phyloP scores from a whole-genome alignment of 2,888 invertebrate species.

The Tenodera sinensis region DNA sequence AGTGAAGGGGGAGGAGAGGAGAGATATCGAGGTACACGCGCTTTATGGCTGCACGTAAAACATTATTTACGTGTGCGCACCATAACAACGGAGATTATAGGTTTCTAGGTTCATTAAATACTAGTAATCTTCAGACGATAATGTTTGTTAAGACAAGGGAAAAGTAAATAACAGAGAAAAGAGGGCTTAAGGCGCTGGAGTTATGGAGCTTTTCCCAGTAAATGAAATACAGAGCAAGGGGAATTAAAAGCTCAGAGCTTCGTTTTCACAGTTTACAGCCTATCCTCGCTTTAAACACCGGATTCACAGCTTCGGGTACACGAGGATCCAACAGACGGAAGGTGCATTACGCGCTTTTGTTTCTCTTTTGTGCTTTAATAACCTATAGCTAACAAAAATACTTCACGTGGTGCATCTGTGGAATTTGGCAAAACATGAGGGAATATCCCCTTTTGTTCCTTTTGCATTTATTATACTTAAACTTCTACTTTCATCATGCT shows the following conservation, averaged over 20 bases:
- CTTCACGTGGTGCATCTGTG: too few relatives aligned
- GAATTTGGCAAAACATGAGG: too few relatives aligned
- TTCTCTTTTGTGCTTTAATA: too few relatives aligned
- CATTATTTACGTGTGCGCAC: not conserved
- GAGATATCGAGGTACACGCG: not conserved
- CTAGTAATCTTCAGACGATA: not conserved
- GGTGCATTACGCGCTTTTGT: fast-evolving
- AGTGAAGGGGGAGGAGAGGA: too few relatives aligned
- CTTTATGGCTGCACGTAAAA: not conserved
- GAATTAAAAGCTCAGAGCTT: not conserved
- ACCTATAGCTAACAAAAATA: too few relatives aligned
- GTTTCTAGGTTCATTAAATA: not conserved
- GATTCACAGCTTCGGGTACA: too few relatives aligned
- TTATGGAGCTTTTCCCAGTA: not conserved
- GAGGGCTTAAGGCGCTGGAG: not conserved
- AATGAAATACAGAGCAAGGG: not conserved
- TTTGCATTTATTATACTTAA: too few relatives aligned
- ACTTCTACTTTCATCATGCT: too few relatives aligned
- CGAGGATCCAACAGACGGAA: too few relatives aligned
- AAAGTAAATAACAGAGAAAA: not conserved
- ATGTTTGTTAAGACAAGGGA: not conserved
- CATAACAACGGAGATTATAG: not conserved
- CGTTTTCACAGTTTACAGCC: not conserved
- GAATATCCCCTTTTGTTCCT: too few relatives aligned
- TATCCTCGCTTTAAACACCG: too few relatives aligned